Evolutionary conservation across 1,140 invertebrate species (phyloP), one percentile per base, ranked within the genome.

Genomic region (Ectropis grisescens): DNA sequence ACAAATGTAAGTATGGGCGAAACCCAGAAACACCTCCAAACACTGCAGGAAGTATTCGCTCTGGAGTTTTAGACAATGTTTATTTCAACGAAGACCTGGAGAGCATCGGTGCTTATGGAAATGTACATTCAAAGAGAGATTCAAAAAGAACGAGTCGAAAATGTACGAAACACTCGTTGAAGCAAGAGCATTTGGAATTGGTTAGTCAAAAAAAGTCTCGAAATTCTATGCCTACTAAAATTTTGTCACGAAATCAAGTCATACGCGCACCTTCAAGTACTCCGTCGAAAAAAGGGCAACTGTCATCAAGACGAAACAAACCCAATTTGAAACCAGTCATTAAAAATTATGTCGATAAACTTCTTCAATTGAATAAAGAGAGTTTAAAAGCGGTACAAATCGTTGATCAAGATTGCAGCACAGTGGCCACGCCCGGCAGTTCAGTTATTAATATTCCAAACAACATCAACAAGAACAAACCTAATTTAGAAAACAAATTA

Each of bases 401-500:
- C 5, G 72, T 60, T 11, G 66, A 64, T 45, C 65, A 75, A 61
- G 70, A 82, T 34, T 79, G 82, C 13, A 86, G 85, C 60, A 68
- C 76, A 2, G 71, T 85, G 2, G 57, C 74, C 12, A 86, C 85
- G 2, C 85, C 85, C 2, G 65, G 68, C 15, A 83, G 82, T 38
- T 86, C 83, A 15, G 59, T 86, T 13, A 67, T 83, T 12, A 72
- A 83, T 38, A 55, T 67, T n/a, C 49, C 64, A 13, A 48, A 46
- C 9, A 83, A 83, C 53, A 14, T 59, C 2, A 37, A 49, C 13
- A 37, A 45, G 27, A 31, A 40, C 11, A 49, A 55, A 13, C 1
- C 33, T 13, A 27, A 13, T 25, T 8, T 50, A 15, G 39, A 54
- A 11, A 60, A 50, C 22, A 65, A 59, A 58, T 74, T 75, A 37